phyloP scores from a whole-genome alignment of 2,888 invertebrate species.

The Brachynemurus nebulosus region DNA sequence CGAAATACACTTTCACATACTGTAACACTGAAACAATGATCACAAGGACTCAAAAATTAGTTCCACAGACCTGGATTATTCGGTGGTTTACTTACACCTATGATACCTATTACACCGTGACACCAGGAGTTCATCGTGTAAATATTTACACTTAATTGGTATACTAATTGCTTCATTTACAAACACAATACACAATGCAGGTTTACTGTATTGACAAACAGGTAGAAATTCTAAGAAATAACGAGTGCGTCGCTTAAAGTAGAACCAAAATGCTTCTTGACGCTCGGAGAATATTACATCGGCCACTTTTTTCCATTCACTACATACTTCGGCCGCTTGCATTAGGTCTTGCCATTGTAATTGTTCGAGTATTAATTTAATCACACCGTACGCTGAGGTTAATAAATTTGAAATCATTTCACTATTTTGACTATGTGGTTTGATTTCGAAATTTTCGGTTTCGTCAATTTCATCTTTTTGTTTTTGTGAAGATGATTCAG shows the following conservation, averaged over 20 bases:
- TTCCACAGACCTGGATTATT: no score
- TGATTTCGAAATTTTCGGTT: no score
- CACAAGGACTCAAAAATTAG: no score
- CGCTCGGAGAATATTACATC: background rate
- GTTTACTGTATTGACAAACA: background rate
- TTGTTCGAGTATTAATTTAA: background rate
- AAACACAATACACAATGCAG: constrained; percentile 7
- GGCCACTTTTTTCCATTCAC: background rate
- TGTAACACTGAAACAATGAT: constrained; percentile 1
- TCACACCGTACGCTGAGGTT: background rate
- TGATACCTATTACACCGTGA: constrained; percentile 4
- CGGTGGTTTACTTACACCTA: constrained; percentile 6
- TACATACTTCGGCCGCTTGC: background rate
- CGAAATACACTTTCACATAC: background rate
- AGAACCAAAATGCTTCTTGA: background rate
- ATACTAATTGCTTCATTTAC: constrained; percentile 3
- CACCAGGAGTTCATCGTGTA: background rate
- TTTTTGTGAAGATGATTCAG: no score
- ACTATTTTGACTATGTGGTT: no score
- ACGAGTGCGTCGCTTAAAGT: background rate
- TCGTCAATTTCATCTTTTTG: no score
- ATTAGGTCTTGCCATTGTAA: background rate
- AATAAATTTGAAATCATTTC: background rate
- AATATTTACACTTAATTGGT: background rate
- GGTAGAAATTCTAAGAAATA: background rate